A percentile compares a stretch with the other conserved stretches of the same genome.
phyloP scores from a whole-genome alignment of 2,113 vertebrate species.

The Corythoichthys haematopterus region DNA sequence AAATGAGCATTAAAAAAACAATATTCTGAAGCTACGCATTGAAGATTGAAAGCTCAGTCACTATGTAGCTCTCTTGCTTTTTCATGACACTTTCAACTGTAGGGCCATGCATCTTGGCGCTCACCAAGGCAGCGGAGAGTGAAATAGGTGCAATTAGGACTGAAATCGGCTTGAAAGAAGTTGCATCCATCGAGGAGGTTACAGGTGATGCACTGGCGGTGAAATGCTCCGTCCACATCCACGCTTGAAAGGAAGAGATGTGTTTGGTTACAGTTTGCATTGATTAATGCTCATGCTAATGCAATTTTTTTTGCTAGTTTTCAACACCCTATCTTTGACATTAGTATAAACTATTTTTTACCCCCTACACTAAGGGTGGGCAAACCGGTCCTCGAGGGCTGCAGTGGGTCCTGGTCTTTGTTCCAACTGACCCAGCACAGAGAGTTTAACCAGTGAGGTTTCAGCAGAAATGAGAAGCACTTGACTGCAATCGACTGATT shows the following conservation, averaged over 20 bases:
- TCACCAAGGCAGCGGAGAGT: slow-evolving; percentile 76
- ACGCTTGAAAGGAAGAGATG: slow-evolving; percentile 51
- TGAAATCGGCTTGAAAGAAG: slow-evolving; percentile 74
- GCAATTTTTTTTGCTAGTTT: too few species aligned
- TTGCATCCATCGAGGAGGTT: slow-evolving; percentile 69
- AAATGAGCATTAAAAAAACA: neutral
- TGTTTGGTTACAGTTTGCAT: neutral
- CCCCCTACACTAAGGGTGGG: too few species aligned
- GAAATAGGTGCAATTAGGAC: slow-evolving; percentile 72
- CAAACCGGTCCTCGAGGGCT: too few species aligned
- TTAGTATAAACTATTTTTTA: too few species aligned
- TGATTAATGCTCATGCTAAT: neutral
- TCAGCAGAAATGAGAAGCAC: too few species aligned
- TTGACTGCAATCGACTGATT: too few species aligned
- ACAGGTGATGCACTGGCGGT: slow-evolving; percentile 76
- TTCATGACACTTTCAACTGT: neutral
- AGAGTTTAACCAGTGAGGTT: too few species aligned
- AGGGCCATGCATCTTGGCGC: neutral
- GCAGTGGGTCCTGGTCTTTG: too few species aligned
- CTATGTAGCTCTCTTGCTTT: neutral
- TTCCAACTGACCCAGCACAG: too few species aligned
- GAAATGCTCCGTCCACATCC: slow-evolving; percentile 70
- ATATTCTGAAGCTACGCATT: neutral
- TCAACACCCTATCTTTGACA: too few species aligned
- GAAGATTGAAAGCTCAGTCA: neutral